Evolutionary conservation across 2,113 vertebrate species (phyloP).

Genomic region (Jaculus jaculus): DNA sequence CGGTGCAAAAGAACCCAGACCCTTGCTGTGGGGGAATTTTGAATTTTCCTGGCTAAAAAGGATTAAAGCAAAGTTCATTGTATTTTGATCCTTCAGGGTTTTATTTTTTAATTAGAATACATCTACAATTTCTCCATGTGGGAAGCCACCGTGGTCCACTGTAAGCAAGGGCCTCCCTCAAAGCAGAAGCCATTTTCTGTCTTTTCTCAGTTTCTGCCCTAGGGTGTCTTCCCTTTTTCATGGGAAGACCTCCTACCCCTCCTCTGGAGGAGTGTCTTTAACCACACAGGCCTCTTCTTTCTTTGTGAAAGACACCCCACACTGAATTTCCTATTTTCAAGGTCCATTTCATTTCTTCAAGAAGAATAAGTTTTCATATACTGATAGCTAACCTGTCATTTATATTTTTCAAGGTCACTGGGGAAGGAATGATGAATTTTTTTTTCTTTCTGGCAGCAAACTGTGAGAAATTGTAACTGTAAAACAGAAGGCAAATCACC

Average conservation of each 20-base stretch:
- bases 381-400: background rate
- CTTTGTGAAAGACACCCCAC: background rate
- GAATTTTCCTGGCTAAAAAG: background rate
- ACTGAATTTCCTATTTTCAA: background rate
- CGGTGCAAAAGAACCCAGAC: background rate
- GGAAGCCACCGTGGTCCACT: too few relatives aligned
- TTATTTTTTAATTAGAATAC: background rate
- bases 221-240: background rate
- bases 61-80: too few relatives aligned
- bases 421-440: background rate
- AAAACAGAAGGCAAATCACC: constrained; percentile 12
- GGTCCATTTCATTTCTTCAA: background rate
- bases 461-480: background rate
- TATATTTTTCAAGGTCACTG: background rate
- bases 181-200: background rate
- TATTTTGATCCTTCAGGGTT: background rate
- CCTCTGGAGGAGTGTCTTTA: background rate
- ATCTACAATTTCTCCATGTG: rapidly evolving
- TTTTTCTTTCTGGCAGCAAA: background rate
- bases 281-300: background rate
- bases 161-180: constrained; percentile 2
- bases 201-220: background rate
- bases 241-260: background rate
- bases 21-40: background rate
- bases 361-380: background rate